phyloP scores from a whole-genome alignment of 2,797 vertebrate species.

The Luscinia megarhynchos region DNA sequence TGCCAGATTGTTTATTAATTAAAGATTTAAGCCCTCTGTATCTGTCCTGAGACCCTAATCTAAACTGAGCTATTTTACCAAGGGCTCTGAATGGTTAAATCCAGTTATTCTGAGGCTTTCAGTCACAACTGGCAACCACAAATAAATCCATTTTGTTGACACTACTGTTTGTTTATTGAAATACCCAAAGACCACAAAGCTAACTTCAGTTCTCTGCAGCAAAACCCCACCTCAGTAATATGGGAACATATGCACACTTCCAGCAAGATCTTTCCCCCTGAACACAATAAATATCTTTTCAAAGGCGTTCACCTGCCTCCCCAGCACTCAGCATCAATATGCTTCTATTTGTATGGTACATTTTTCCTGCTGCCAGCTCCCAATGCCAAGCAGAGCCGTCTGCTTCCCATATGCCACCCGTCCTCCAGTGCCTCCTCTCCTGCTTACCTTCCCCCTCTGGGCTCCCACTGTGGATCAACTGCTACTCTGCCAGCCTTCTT shows the following conservation, averaged over 20 bases:
- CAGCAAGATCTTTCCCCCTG: not conserved
- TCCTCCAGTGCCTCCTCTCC: slow-evolving; percentile 43
- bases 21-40: not conserved
- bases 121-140: not conserved
- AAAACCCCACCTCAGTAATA: not conserved
- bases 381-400: not conserved
- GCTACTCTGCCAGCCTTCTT: slow-evolving; percentile 11
- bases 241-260: not conserved
- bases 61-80: not conserved
- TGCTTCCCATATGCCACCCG: slow-evolving; percentile 55
- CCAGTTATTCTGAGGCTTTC: not conserved
- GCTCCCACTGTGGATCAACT: not conserved
- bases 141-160: slow-evolving; percentile 7
- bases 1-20: slow-evolving; percentile 46
- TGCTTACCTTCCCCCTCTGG: slow-evolving; percentile 32
- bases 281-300: not conserved
- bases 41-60: not conserved
- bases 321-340: not conserved
- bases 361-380: slow-evolving; percentile 6
- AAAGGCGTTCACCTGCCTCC: not conserved
- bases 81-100: not conserved
- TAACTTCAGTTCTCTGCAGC: not conserved
- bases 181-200: not conserved
- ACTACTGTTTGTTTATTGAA: not conserved
- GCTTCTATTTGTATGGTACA: not conserved